Percentiles rank a stretch among this genome's conserved stretches.
Evolutionary conservation across 2,797 vertebrate species (phyloP).

Genomic region (Choloepus didactylus): DNA sequence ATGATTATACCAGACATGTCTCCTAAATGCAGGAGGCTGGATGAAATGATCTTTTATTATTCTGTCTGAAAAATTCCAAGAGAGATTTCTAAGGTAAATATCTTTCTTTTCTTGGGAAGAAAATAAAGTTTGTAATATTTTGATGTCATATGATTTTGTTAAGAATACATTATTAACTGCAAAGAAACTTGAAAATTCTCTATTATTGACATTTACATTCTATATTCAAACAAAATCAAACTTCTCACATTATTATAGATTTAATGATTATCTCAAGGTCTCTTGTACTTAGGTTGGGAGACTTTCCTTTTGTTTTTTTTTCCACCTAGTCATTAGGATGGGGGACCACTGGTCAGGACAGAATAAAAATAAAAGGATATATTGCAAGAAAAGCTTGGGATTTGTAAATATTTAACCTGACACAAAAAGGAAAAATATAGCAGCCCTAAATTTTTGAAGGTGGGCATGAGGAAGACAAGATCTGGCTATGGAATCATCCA

Average conservation of each 20-base stretch:
- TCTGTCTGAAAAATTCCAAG: not conserved
- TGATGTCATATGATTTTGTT: not conserved
- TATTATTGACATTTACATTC: not conserved
- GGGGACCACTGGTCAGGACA: not conserved
- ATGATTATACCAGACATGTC: not conserved
- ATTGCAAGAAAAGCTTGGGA: not conserved
- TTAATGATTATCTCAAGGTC: not conserved
- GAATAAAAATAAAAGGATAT: not conserved
- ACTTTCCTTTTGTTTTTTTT: not conserved
- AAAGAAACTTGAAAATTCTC: not conserved
- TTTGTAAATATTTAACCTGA: not conserved
- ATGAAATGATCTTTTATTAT: not conserved
- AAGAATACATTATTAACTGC: not conserved
- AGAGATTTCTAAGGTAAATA: not conserved
- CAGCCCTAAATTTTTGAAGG: not conserved
- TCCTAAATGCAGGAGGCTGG: not conserved
- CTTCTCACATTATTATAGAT: not conserved
- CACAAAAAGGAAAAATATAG: not conserved
- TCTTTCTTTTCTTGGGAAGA: constrained; percentile 12
- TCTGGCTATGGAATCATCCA: not conserved
- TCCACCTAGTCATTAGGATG: not conserved
- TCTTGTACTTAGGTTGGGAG: not conserved
- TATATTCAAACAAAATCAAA: not conserved
- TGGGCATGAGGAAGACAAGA: not conserved
- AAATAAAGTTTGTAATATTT: not conserved